phyloP scores from a whole-genome alignment of 2,797 vertebrate species.

The Halcyon badia region DNA sequence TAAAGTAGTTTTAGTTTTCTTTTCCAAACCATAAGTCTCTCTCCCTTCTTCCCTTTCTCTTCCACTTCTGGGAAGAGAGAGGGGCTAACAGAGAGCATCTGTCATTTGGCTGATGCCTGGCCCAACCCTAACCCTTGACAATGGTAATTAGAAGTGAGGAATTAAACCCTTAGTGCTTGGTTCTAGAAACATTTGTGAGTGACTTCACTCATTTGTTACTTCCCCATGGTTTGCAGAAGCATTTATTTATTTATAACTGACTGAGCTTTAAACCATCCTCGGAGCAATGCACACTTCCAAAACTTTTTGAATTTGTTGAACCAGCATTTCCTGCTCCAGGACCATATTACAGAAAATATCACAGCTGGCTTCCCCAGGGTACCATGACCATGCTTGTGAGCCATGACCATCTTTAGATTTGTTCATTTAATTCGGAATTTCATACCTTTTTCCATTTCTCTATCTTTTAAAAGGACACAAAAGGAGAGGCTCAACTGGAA shows the following conservation, averaged over 20 bases:
- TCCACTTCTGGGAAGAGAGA: too few relatives aligned
- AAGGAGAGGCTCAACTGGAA: background rate
- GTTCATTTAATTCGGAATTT: background rate
- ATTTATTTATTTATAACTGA: background rate
- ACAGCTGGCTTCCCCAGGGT: background rate
- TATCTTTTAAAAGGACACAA: background rate
- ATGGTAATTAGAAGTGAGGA: background rate
- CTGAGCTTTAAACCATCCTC: background rate
- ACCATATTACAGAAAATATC: background rate
- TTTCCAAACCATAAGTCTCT: too few relatives aligned
- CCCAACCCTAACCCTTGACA: background rate
- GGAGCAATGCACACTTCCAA: background rate
- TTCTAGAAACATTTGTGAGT: background rate
- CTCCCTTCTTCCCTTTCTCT: too few relatives aligned
- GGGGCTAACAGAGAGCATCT: too few relatives aligned
- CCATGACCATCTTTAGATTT: background rate
- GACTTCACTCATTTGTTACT: background rate
- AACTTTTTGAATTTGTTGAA: background rate
- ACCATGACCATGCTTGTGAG: background rate
- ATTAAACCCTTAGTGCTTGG: background rate
- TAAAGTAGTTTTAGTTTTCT: too few relatives aligned
- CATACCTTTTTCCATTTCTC: background rate
- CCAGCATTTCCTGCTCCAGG: background rate
- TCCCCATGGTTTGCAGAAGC: background rate
- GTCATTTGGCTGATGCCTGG: too few relatives aligned